phyloP scores from a whole-genome alignment of 2,113 vertebrate species.

The Manacus vitellinus region DNA sequence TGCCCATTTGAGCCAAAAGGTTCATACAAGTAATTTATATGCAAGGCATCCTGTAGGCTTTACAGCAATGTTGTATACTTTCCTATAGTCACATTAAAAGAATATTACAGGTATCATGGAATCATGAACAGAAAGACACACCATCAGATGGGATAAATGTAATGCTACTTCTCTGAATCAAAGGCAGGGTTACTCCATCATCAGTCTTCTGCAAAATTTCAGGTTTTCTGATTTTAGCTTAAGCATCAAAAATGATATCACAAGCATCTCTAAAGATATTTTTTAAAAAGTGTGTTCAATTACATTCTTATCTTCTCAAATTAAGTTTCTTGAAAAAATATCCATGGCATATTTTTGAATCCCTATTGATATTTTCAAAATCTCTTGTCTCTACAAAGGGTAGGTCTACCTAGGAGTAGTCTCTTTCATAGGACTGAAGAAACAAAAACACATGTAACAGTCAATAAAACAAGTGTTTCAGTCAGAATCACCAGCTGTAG shows the following conservation, averaged over 20 bases:
- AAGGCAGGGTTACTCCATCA: background rate
- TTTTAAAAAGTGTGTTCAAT: background rate
- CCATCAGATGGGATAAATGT: background rate
- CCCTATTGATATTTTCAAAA: background rate
- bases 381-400: background rate
- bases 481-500: background rate
- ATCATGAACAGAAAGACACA: background rate
- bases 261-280: background rate
- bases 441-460: background rate
- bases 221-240: background rate
- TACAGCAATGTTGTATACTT: background rate
- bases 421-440: background rate
- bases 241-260: background rate
- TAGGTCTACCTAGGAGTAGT: background rate
- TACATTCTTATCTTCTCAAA: background rate
- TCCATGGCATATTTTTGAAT: background rate
- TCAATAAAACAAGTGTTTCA: background rate
- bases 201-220: background rate
- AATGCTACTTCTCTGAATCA: fast-evolving
- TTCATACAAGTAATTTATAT: background rate
- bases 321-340: background rate
- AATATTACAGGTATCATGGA: background rate
- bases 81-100: background rate
- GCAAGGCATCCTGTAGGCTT: background rate
- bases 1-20: background rate